A percentile compares a stretch with the other conserved stretches of the same genome.
Evolutionary conservation across 2,797 vertebrate genomes (phyloP).

Genomic region (Arvicola amphibius): DNA sequence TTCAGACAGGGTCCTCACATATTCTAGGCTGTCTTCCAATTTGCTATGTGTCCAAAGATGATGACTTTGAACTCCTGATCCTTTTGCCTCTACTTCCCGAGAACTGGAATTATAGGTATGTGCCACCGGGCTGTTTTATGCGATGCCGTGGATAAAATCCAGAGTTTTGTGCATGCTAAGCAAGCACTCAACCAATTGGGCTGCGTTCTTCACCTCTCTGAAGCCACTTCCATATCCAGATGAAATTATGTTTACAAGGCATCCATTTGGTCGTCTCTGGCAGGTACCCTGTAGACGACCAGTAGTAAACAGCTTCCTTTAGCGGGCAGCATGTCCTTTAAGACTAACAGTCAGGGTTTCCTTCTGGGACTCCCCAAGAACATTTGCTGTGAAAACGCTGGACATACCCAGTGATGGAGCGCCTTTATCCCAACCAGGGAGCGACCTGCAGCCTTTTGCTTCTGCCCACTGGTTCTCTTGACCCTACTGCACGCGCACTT

Average conservation of each 20-base stretch:
- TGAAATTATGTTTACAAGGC: background rate
- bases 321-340: background rate
- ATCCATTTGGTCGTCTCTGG: background rate
- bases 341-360: background rate
- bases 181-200: background rate
- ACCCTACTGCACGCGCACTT: background rate
- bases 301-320: background rate
- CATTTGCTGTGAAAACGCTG: background rate
- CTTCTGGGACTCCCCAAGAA: background rate
- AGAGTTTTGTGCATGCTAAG: background rate
- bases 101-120: background rate
- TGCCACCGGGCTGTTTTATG: background rate
- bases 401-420: background rate
- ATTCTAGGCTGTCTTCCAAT: background rate
- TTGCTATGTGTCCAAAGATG: background rate
- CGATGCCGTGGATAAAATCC: background rate
- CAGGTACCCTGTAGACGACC: background rate
- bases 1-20: background rate
- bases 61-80: background rate
- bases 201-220: background rate
- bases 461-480: background rate
- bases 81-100: background rate
- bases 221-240: background rate
- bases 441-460: background rate
- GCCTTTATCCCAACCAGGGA: background rate